Base-by-base conservation (phyloP, 2,113 vertebrate genomes). In the Albula goreensis region DNA sequence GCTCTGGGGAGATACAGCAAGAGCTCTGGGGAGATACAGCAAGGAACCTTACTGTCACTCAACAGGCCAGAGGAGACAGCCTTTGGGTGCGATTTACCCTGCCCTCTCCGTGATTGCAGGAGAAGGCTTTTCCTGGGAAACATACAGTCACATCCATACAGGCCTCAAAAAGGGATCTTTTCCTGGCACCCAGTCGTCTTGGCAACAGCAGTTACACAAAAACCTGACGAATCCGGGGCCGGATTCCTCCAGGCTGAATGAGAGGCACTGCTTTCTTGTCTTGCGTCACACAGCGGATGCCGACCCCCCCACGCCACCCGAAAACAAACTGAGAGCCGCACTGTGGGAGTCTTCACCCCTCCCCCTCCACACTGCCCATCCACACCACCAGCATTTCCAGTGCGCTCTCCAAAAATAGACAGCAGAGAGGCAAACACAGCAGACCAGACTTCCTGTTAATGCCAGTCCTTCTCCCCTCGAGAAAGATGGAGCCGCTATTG, bases 141-240 rank as follows among this genome's bases (percentile, higher is more conserved):
- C 22, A 41, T 53, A 78, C 74, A 0, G 50, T 50, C n/a, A 31
- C n/a, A 50, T 15, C 11, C 11, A 17, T 25, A 82, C 22, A 66
- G 17, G 60, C 60, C 60, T 19, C 22, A 82, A 82, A 81, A 31
- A 78, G 51, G 81, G 81, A 83, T 83, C 63, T 51, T 77, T 51
- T 83, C 48, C 60, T 25, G 22, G 57, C 49, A 8, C 49, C 19
- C 51, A 22, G 79, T 81, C 25, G 25, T 31, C 85, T 82, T 52
- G 85, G 85, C 52, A 63, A 81, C 60, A 25, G 60, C 52, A n/a
- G 4, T 51, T 66, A 63, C 48, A 74, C 12, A 84, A 78, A 41
- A 84, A 41, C 63, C n/a, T 50, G 66, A 25, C 83, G 31, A 25
- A 84, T 51, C 50, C 3, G 63, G 17, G 15, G 60, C n/a, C 12